phyloP scores from a whole-genome alignment of 1,140 invertebrate species.

The Acromyrmex heyeri region DNA sequence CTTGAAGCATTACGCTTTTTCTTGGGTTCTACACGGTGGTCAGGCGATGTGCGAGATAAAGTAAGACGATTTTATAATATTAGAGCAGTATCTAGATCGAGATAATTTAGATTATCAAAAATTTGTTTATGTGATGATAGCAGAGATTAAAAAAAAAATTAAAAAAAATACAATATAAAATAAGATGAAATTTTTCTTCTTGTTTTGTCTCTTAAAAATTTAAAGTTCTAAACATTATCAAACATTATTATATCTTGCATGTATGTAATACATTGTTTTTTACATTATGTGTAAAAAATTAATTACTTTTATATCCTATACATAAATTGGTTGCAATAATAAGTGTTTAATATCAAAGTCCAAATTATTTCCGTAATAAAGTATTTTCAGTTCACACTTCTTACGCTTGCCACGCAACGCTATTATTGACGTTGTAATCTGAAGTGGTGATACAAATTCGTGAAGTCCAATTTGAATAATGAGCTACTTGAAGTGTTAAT shows the following conservation, averaged over 20 bases:
- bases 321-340: not conserved
- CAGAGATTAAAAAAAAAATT: not conserved
- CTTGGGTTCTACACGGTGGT: conserved; percentile 17
- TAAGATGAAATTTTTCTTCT: too few relatives aligned
- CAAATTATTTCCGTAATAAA: conserved; percentile 13
- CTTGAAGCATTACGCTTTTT: conserved; percentile 55
- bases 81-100: not conserved
- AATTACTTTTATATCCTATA: not conserved
- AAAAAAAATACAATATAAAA: not conserved
- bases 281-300: not conserved
- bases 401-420: not conserved
- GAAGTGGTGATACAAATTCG: conserved; percentile 58
- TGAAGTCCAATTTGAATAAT: conserved; percentile 74
- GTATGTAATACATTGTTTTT: not conserved
- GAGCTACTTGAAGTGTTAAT: conserved; percentile 71
- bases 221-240: too few relatives aligned
- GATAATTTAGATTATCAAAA: not conserved
- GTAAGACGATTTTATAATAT: conserved; percentile 35
- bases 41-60: conserved; percentile 41
- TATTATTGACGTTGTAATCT: conserved; percentile 19
- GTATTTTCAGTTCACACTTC: conserved; percentile 8
- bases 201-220: too few relatives aligned
- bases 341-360: not conserved
- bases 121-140: not conserved
- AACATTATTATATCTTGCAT: not conserved